Evolutionary conservation across 2,888 invertebrate genomes (phyloP).

Genomic region (Amblyjoppa proteus): DNA sequence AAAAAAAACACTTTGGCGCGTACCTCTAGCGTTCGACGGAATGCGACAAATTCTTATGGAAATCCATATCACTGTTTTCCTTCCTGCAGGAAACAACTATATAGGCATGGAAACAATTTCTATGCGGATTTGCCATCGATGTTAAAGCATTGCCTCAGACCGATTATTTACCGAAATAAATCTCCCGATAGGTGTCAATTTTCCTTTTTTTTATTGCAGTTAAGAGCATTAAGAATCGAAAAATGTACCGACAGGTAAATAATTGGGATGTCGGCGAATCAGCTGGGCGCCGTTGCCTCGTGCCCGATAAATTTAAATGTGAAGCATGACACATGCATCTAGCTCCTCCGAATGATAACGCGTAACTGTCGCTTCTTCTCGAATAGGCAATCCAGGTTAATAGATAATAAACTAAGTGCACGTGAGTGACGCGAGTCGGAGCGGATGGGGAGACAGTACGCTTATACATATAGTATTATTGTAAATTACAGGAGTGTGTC

Average conservation of each 20-base stretch:
- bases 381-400: constrained; percentile 40
- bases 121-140: neutral
- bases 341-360: constrained; percentile 11
- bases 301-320: neutral
- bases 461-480: constrained; percentile 64
- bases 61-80: constrained; percentile 6
- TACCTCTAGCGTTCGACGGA: neutral
- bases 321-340: neutral
- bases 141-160: neutral
- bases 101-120: neutral
- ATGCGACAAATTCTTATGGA: constrained; percentile 31
- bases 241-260: no score
- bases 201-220: neutral
- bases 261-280: no score
- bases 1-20: no score
- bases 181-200: neutral
- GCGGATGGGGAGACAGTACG: constrained; percentile 70
- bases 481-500: constrained; percentile 25
- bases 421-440: constrained; percentile 34
- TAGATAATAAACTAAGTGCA: constrained; percentile 39
- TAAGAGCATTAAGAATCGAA: neutral
- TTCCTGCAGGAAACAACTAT: neutral
- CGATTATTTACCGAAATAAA: neutral
- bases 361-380: constrained; percentile 13
- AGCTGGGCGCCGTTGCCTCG: neutral